These are phyloP conservation scores for Bembecia ichneumoniformis DNA, from an alignment of 2,888 invertebrate species.

Conservation along the genomic window DNA sequence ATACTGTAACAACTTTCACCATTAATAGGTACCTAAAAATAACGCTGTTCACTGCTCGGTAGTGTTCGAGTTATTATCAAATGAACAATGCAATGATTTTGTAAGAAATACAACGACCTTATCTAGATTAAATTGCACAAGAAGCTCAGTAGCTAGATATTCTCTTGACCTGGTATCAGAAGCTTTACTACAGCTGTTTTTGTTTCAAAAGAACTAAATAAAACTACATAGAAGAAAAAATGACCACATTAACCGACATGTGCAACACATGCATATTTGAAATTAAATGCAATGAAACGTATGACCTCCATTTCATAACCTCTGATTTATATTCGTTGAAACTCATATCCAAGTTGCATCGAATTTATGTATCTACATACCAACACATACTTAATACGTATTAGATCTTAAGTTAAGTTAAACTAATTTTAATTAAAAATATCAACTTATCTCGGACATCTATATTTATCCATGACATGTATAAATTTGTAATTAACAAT, in stretches of 20 bases:
- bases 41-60: neutral
- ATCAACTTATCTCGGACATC: conserved; percentile 10
- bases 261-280: conserved; percentile 3
- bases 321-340: conserved; percentile 8
- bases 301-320: conserved; percentile 9
- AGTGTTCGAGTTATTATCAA: neutral
- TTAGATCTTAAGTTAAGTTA: too few species aligned
- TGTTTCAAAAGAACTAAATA: too few species aligned
- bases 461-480: conserved; percentile 5
- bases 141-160: too few species aligned
- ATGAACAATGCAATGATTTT: neutral
- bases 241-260: neutral
- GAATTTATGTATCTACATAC: conserved; percentile 4
- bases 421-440: conserved; percentile 16
- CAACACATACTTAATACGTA: neutral
- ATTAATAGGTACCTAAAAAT: too few species aligned
- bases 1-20: too few species aligned
- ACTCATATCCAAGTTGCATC: conserved; percentile 6
- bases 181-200: too few species aligned
- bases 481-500: neutral
- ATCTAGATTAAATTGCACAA: too few species aligned
- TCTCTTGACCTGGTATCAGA: too few species aligned
- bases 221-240: neutral
- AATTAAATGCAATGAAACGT: conserved; percentile 3
- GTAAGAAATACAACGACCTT: neutral